A percentile compares a stretch with the other conserved stretches of the same genome.
Conservation (phyloP, 2,797 vertebrate genomes). For the Chelon auratus region DNA sequence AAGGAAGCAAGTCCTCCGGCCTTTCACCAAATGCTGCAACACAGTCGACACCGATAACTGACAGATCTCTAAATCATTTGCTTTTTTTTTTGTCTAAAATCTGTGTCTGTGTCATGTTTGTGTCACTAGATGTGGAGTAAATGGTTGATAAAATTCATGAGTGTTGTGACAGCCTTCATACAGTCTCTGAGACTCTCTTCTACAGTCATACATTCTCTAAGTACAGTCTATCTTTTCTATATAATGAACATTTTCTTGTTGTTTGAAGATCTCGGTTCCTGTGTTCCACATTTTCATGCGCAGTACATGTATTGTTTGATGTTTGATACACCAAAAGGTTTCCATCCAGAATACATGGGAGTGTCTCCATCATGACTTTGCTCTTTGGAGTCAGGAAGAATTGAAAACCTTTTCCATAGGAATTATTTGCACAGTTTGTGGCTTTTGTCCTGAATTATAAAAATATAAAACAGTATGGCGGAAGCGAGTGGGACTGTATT, state of each 20-base stretch:
- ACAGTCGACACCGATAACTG: background rate
- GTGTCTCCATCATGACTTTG: background rate
- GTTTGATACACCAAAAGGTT: background rate
- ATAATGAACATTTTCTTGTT: background rate
- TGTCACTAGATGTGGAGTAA: background rate
- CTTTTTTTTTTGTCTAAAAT: background rate
- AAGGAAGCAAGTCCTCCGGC: constrained; percentile 26
- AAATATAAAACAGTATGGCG: background rate
- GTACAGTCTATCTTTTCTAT: background rate
- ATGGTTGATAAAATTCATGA: background rate
- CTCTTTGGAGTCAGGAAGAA: background rate
- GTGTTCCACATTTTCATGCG: background rate
- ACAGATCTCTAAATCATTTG: background rate
- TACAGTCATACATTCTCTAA: background rate
- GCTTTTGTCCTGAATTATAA: background rate
- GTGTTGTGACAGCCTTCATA: background rate
- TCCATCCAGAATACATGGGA: background rate
- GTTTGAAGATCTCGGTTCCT: background rate
- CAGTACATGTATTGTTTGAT: background rate
- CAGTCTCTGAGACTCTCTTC: too few species aligned
- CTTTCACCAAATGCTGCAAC: constrained; percentile 25
- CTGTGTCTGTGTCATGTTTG: background rate
- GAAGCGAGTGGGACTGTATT: background rate
- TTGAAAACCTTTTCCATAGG: background rate
- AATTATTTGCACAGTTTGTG: background rate